Base-by-base conservation (phyloP, 2,888 invertebrate species). In the Ellobium chinense region DNA sequence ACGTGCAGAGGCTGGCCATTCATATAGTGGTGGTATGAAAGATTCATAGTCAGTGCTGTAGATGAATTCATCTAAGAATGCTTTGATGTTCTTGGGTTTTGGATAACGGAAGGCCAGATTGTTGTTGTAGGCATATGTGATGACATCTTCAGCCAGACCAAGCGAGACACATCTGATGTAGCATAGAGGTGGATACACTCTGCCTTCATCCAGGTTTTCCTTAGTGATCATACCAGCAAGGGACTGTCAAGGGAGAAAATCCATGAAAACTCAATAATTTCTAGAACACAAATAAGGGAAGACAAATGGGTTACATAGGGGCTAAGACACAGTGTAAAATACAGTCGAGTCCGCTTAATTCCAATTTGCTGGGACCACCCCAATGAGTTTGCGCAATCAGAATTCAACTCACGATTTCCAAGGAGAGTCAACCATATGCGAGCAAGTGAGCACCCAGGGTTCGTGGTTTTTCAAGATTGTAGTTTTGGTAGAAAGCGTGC, bases 111-210 rank as follows among this genome's bases (percentile, higher is more conserved):
- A 92, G 18, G 94, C 94, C 69, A 93, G 91, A 70, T 92, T 88
- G 78, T 89, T 77, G 86, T 94, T 93, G 92, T 97, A 99, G 1
- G 97, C 96, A 92, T 96, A 96, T 76, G 97, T 95, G 78, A 96
- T 95, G 80, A 98, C 93, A 90, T 95, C 95, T 66, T 95, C 94
- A 31, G 98, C 98, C 88, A 99, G 97, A 91, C 95, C 95, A 76
- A 97, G 93, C 0, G 99, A 99, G 91, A 97, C 97, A 84, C 96
- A 94, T 87, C 96, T 95, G 87, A 99, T 98, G 83, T 95, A 94
- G 54, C 94, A 94, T 24, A 99, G 94, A 0, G 98, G 97, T 27
- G 99, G 99, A 93, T 99, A 99, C 78, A 99, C 94, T 86, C 97
- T 95, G 80, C 99, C 99, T 75, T 94, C 95, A 1, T 95, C 95